A percentile compares a stretch with the other conserved stretches of the same genome.
phyloP scores from a whole-genome alignment of 2,888 invertebrate species.

The Atherix ibis region DNA sequence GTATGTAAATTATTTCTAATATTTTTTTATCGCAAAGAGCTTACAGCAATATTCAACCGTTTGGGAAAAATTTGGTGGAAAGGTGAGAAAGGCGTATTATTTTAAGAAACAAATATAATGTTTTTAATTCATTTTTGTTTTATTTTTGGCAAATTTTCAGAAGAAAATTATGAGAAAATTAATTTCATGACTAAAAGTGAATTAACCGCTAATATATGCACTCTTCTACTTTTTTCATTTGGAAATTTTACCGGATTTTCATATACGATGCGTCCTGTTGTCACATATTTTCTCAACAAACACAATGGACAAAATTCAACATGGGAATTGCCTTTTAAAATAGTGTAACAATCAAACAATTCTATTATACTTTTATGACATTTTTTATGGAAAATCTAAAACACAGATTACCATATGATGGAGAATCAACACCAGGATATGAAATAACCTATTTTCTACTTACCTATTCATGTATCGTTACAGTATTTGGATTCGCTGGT shows the following conservation, averaged over 20 bases:
- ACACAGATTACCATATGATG: not conserved
- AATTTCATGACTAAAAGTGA: no score
- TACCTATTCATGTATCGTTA: not conserved
- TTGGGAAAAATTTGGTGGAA: no score
- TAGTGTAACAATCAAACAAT: not conserved
- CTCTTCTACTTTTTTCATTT: not conserved
- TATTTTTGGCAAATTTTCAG: no score
- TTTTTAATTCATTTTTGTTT: no score
- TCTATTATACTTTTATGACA: no score
- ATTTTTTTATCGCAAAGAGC: not conserved
- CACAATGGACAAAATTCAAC: not conserved
- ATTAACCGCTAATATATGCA: no score
- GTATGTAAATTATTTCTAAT: not conserved
- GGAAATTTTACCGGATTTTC: not conserved
- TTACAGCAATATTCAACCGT: no score
- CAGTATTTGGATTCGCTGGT: not conserved
- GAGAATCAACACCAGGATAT: not conserved
- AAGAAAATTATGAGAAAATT: no score
- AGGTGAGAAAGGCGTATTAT: no score
- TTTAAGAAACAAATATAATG: no score
- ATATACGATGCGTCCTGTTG: not conserved
- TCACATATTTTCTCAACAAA: not conserved
- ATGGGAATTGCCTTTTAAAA: not conserved
- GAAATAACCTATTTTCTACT: not conserved
- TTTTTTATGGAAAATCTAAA: no score